phyloP scores from a whole-genome alignment of 2,797 vertebrate genomes.

The Halcyon badia region DNA sequence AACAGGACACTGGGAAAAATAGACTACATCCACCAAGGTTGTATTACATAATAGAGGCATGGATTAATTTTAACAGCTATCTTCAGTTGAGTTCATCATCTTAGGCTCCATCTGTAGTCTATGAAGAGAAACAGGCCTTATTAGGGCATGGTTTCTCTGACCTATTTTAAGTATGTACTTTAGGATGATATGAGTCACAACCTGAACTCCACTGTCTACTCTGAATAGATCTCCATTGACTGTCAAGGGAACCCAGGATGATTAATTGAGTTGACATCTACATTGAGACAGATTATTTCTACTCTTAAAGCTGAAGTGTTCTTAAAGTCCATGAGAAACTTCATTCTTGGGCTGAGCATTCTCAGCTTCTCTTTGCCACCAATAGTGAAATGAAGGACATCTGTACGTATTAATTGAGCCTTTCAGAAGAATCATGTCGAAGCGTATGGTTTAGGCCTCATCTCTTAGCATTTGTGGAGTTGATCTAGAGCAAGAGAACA shows the following conservation, averaged over 20 bases:
- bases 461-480: not conserved
- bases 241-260: not conserved
- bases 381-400: not conserved
- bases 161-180: slow-evolving; percentile 54
- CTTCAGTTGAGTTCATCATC: not conserved
- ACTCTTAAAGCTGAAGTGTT: not conserved
- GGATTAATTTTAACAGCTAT: not conserved
- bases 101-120: not conserved
- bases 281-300: slow-evolving; percentile 4
- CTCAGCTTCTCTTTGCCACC: not conserved
- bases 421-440: not conserved
- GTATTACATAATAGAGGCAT: not conserved
- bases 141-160: slow-evolving; percentile 43
- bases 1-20: not conserved
- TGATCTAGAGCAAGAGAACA: not conserved
- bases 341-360: not conserved
- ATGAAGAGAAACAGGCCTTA: slow-evolving; percentile 52
- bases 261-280: slow-evolving; percentile 1
- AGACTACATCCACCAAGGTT: not conserved
- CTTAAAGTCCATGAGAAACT: not conserved
- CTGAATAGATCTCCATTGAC: not conserved
- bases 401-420: not conserved
- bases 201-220: not conserved
- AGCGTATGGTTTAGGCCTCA: rapidly evolving
- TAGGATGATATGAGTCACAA: slow-evolving; percentile 48